Evolutionary conservation across 2,113 vertebrate species (phyloP), one percentile per base, ranked within the genome.

Genomic region (Periophthalmodon schlosseri): DNA sequence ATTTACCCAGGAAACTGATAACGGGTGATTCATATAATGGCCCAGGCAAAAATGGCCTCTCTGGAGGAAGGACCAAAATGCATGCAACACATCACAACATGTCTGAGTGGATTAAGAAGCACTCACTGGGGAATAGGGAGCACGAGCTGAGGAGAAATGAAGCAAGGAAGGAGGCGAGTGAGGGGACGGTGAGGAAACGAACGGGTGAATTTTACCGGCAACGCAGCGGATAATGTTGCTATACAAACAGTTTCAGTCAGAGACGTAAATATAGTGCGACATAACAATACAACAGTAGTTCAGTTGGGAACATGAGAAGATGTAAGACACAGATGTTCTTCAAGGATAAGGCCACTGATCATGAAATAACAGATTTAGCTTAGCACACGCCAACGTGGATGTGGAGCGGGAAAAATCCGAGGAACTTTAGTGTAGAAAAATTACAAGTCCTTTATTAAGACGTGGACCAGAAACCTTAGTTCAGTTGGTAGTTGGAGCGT

Each of bases 71-170:
- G 34, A 73, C 58, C 57, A 74, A 72, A 39, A 78, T 21, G 69
- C 20, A 46, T 23, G 23, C 21, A 71, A 50, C 82, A 50, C 82
- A 84, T 82, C 75, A 81, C 68, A 87, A 82, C 65, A 80, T 73
- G 74, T 84, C 72, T 80, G 86, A 89, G 81, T 88, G 84, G 87
- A 87, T 90, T 87, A 85, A 73, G 71, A 68, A 73, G 76, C 81
- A 71, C 15, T 86, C 82, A 85, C 69, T 67, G 49, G 76, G 73
- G 78, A 73, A 58, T 60, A 77, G 47, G 33, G 56, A 58, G 21
- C 23, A 47, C 28, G 33, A 13, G 39, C 39, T 44, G 39, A 44
- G 10, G 10, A 72, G 36, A 16, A 49, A 47, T 60, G 72, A 65
- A 36, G 46, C 2, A 36, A 24, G 16, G 68, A 69, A 50, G 15